phyloP scores from a whole-genome alignment of 2,797 vertebrate species.

The Chelon labrosus region DNA sequence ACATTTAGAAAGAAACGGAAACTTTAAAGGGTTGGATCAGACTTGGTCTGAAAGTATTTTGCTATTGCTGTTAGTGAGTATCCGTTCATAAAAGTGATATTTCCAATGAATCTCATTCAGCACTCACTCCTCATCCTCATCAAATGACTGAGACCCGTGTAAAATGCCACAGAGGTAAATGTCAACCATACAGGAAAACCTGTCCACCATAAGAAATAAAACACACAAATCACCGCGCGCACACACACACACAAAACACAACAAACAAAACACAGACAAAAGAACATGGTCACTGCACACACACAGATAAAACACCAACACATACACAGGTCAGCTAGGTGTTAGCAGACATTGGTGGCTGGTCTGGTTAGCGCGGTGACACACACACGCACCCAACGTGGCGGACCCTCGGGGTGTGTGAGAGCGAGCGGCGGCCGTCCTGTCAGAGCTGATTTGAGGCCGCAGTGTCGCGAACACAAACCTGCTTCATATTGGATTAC shows the following conservation, averaged over 20 bases:
- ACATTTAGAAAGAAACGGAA: background rate
- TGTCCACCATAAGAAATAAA: too few species aligned
- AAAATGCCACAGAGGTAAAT: too few species aligned
- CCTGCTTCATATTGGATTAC: slow-evolving; percentile 75
- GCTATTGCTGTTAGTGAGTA: too few species aligned
- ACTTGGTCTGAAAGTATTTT: too few species aligned
- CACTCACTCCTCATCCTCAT: too few species aligned
- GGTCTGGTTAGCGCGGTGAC: slow-evolving; percentile 32
- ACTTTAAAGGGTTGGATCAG: too few species aligned
- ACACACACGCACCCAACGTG: slow-evolving; percentile 45
- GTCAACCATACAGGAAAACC: too few species aligned
- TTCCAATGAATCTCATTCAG: too few species aligned
- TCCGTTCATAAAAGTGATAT: too few species aligned
- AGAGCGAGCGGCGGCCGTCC: slow-evolving; percentile 42
- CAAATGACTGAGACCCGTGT: too few species aligned
- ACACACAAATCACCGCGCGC: too few species aligned
- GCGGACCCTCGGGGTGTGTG: slow-evolving; percentile 48
- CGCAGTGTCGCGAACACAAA: slow-evolving; percentile 50
- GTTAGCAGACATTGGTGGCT: slow-evolving; percentile 35
- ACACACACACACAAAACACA: background rate
- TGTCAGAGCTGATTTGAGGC: slow-evolving; percentile 72
- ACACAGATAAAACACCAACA: background rate
- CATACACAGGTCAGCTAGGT: slow-evolving; percentile 32
- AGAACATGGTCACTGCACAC: background rate
- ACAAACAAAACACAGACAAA: background rate